These are phyloP conservation scores for Ptychoptera albimana DNA, from an alignment of 2,888 invertebrate genomes.

Conservation along the genomic window DNA sequence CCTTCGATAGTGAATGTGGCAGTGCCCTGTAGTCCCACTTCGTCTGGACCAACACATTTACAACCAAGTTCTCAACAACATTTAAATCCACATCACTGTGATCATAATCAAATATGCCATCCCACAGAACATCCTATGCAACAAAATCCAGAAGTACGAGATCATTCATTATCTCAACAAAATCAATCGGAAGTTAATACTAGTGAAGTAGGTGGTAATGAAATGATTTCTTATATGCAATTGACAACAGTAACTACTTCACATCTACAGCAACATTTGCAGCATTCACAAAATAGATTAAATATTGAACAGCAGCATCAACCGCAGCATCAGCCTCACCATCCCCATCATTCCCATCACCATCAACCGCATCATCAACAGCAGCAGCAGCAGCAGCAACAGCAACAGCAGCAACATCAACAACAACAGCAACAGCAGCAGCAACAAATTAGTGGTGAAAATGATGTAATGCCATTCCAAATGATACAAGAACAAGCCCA, in stretches of 20 bases:
- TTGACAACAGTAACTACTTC: constrained; percentile 19
- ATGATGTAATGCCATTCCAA: constrained; percentile 18
- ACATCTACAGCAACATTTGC: constrained; percentile 11
- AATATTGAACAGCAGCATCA: constrained; percentile 9
- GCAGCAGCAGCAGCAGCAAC: constrained; percentile 9
- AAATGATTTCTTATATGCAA: constrained; percentile 27
- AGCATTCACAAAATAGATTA: too few species aligned
- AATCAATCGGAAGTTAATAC: too few species aligned
- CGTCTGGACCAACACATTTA: constrained; percentile 3
- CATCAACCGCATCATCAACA: constrained; percentile 14
- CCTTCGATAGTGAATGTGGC: constrained; percentile 22
- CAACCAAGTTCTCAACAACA: constrained; percentile 12
- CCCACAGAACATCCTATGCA: neutral
- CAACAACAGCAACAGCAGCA: constrained; percentile 12
- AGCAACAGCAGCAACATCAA: constrained; percentile 14
- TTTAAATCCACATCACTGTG: constrained; percentile 17
- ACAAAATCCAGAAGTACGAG: neutral
- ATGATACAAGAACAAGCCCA: constrained; percentile 31
- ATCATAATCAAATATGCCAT: neutral
- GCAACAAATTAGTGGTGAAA: constrained; percentile 6
- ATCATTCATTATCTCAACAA: too few species aligned
- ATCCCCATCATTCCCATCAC: constrained; percentile 12
- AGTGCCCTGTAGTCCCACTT: constrained; percentile 4
- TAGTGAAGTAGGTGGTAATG: constrained; percentile 12
- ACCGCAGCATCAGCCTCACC: constrained; percentile 12